phyloP scores from a whole-genome alignment of 2,888 invertebrate genomes.

The Incurvaria masculella region DNA sequence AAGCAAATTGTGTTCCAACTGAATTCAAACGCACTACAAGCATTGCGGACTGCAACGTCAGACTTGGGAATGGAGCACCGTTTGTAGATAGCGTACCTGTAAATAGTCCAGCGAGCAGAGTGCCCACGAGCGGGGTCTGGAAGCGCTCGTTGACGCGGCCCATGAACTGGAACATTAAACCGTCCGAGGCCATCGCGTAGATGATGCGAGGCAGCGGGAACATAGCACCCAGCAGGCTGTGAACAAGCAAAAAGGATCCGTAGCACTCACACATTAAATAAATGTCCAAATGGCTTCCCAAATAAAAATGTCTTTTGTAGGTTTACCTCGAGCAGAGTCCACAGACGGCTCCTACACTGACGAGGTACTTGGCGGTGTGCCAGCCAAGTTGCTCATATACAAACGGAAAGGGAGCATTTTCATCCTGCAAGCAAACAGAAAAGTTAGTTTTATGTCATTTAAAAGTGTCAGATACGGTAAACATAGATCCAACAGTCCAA shows the following conservation, averaged over 20 bases:
- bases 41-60: too few species aligned
- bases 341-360: slow-evolving; percentile 81
- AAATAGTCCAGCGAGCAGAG: slow-evolving; percentile 69
- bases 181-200: slow-evolving; percentile 87
- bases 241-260: too few species aligned
- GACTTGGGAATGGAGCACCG: too few species aligned
- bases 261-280: too few species aligned
- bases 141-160: slow-evolving; percentile 70
- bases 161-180: slow-evolving; percentile 73
- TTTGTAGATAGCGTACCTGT: slow-evolving; percentile 51
- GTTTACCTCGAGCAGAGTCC: slow-evolving; percentile 77
- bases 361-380: slow-evolving; percentile 77
- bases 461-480: too few species aligned
- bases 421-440: slow-evolving; percentile 59
- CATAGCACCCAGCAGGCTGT: slow-evolving; percentile 78
- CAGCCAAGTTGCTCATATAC: slow-evolving; percentile 73
- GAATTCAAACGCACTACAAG: too few species aligned
- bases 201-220: slow-evolving; percentile 83
- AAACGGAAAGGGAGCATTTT: slow-evolving; percentile 75
- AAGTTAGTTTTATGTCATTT: too few species aligned
- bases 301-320: too few species aligned
- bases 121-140: slow-evolving; percentile 76
- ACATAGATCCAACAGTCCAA: too few species aligned
- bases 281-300: too few species aligned
- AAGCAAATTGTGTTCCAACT: too few species aligned